Evolutionary conservation across 2,888 invertebrate species (phyloP).

Genomic region (Melitaea athalia): DNA sequence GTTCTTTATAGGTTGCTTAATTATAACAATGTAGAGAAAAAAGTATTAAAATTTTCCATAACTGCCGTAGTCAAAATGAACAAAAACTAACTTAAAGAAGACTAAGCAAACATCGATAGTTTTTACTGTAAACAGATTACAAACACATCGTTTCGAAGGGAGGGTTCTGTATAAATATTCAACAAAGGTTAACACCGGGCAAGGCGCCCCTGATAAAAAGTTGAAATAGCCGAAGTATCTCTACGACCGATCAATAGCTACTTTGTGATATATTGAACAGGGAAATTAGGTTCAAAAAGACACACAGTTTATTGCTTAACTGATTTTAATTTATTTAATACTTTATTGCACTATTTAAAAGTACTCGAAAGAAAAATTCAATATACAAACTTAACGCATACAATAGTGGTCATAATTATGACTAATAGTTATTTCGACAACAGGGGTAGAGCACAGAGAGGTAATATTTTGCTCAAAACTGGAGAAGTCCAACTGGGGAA

Average conservation of each 20-base stretch:
- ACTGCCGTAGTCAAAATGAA: slow-evolving; percentile 1
- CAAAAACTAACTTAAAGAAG: slow-evolving; percentile 21
- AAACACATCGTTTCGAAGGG: slow-evolving; percentile 36
- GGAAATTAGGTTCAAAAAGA: slow-evolving; percentile 11
- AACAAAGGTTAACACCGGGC: slow-evolving; percentile 58
- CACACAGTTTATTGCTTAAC: not conserved
- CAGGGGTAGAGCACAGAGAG: no score
- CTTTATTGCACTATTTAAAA: no score
- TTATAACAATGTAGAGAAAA: no score
- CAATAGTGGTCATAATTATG: no score
- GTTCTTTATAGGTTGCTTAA: no score
- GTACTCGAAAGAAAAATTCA: no score
- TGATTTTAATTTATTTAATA: no score
- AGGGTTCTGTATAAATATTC: slow-evolving; percentile 65
- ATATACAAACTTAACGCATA: no score
- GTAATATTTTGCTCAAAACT: no score
- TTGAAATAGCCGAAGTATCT: slow-evolving; percentile 31
- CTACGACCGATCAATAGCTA: slow-evolving; percentile 23
- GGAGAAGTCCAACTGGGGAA: no score
- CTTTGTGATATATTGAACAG: slow-evolving; percentile 20
- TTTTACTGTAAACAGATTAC: slow-evolving; percentile 55
- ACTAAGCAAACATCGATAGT: slow-evolving; percentile 35
- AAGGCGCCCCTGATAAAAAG: slow-evolving; percentile 56
- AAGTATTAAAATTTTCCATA: slow-evolving; percentile 10
- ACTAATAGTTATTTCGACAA: no score